Conservation (phyloP, 1,140 invertebrate genomes). For the Nymphalis io region DNA sequence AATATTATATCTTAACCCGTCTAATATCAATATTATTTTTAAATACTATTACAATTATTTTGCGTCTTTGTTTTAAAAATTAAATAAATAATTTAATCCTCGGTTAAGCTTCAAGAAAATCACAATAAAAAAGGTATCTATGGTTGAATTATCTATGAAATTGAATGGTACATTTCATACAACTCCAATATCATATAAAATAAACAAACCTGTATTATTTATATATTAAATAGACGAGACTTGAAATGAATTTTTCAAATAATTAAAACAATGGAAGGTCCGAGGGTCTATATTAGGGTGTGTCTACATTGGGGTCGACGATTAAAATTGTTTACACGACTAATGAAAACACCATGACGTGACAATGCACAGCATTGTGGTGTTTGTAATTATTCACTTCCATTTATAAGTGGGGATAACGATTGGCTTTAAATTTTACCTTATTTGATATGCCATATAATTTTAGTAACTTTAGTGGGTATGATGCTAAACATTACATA, state of each 20-base stretch:
- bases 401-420: constrained; percentile 11
- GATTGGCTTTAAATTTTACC: too few species aligned
- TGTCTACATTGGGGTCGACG: constrained; percentile 43
- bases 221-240: constrained; percentile 2
- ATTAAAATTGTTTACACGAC: constrained; percentile 70
- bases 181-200: background rate
- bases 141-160: too few species aligned
- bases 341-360: constrained; percentile 68
- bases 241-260: constrained; percentile 17
- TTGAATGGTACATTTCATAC: background rate
- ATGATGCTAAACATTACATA: too few species aligned
- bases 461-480: too few species aligned
- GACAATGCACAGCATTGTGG: constrained; percentile 47
- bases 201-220: background rate
- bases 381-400: constrained; percentile 50
- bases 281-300: constrained; percentile 39
- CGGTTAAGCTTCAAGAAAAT: too few species aligned
- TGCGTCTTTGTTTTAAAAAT: too few species aligned
- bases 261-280: constrained; percentile 27
- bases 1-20: too few species aligned
- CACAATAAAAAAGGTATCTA: too few species aligned
- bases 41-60: too few species aligned
- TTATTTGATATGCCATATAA: too few species aligned
- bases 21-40: too few species aligned
- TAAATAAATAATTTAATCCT: too few species aligned